Conservation (phyloP, 2,797 vertebrate genomes). For the Danio tinwini region DNA sequence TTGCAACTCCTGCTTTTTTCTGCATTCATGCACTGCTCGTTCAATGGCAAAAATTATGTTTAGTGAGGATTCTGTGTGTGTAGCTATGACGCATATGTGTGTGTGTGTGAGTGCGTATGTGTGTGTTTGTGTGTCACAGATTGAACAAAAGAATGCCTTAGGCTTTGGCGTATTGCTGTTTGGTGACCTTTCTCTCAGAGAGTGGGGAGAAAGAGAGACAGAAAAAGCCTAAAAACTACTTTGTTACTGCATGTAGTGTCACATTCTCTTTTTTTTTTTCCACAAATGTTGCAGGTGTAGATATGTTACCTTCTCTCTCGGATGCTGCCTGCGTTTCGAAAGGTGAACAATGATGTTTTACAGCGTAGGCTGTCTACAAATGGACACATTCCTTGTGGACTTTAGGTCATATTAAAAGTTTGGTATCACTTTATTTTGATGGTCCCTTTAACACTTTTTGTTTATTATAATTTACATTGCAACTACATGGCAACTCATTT, state of each 20-base stretch:
- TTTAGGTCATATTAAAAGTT: neutral
- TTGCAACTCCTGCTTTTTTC: conserved; percentile 10
- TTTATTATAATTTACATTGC: too few relatives aligned
- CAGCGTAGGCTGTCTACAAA: neutral
- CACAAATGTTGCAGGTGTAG: neutral
- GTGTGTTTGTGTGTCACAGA: conserved; percentile 2
- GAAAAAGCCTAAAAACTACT: neutral
- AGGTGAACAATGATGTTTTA: neutral
- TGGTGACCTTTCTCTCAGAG: conserved; percentile 51
- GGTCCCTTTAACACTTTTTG: too few relatives aligned
- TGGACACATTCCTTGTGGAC: neutral
- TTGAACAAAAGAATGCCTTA: conserved; percentile 1
- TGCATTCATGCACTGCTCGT: conserved; percentile 21
- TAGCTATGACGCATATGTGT: neutral
- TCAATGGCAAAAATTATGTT: conserved; percentile 42
- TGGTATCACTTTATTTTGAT: too few relatives aligned
- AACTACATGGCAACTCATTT: too few relatives aligned
- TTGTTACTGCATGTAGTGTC: neutral
- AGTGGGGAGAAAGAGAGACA: conserved; percentile 20
- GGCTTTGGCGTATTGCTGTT: conserved; percentile 45
- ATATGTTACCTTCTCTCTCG: neutral
- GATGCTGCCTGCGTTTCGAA: neutral
- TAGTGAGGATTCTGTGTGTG: conserved; percentile 11
- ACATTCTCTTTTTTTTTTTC: neutral
- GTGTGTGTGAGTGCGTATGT: neutral